A percentile compares a stretch with the other conserved stretches of the same genome.
These are phyloP conservation scores for Leucoraja erinaceus DNA, from an alignment of 2,113 vertebrate species.

Conservation along the genomic window DNA sequence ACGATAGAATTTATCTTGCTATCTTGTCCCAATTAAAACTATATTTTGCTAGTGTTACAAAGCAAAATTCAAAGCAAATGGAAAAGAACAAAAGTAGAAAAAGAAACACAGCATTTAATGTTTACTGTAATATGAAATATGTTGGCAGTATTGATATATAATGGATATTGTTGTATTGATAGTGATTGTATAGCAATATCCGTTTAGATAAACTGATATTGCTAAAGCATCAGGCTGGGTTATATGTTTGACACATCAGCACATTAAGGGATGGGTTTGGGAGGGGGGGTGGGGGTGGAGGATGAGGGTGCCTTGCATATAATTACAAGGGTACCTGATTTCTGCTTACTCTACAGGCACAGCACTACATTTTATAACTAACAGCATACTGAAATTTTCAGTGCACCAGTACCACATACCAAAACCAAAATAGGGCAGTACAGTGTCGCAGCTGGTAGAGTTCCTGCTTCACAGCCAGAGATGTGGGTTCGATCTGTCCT, in stretches of 20 bases:
- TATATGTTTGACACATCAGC: background rate
- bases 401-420: background rate
- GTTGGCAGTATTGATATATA: no score
- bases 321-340: background rate
- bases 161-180: background rate
- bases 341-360: background rate
- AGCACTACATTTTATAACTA: no score
- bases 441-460: no score
- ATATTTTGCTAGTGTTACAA: no score
- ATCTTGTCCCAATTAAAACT: no score
- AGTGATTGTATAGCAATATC: background rate
- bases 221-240: background rate
- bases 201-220: background rate
- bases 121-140: no score
- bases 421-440: no score
- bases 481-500: no score
- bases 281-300: background rate
- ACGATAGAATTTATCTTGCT: background rate
- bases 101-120: background rate
- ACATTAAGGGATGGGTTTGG: background rate
- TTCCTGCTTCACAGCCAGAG: no score
- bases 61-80: background rate
- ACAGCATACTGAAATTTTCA: no score
- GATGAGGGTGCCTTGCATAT: background rate
- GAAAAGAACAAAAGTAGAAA: background rate